Percentiles rank a stretch among this genome's conserved stretches.
These are phyloP conservation scores for Ceyx melanurus DNA, from an alignment of 2,113 vertebrate species.

Conservation along the genomic window DNA sequence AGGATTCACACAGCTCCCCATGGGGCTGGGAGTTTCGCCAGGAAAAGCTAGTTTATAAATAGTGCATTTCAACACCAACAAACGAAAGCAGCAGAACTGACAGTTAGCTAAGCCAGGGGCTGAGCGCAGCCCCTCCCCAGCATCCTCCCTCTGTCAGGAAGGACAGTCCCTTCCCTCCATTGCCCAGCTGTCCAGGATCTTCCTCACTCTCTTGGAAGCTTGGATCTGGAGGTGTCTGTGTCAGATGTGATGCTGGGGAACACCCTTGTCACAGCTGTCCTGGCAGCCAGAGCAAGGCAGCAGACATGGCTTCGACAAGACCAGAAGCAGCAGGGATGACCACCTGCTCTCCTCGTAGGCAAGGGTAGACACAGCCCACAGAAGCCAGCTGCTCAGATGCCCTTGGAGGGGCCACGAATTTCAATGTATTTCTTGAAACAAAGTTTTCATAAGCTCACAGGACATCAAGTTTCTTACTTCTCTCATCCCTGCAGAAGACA, in stretches of 20 bases:
- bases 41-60: conserved; percentile 67
- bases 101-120: conserved; percentile 10
- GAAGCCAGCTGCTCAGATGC: background rate
- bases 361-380: background rate
- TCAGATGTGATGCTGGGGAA: background rate
- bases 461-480: background rate
- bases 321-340: background rate
- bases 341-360: rapidly evolving
- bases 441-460: background rate
- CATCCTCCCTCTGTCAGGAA: background rate
- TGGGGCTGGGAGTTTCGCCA: conserved; percentile 50
- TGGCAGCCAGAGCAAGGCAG: background rate
- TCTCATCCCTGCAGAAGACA: background rate
- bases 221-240: background rate
- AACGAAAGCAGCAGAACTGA: background rate
- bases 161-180: background rate
- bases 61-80: conserved; percentile 28
- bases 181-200: background rate
- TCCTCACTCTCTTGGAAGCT: background rate
- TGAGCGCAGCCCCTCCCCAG: background rate
- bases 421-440: background rate
- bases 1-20: conserved; percentile 43
- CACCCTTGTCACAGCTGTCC: background rate
- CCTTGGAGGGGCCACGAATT: background rate
- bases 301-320: background rate